These are phyloP conservation scores for Ariopsis seemanni DNA, from an alignment of 2,113 vertebrate genomes.

Conservation along the genomic window DNA sequence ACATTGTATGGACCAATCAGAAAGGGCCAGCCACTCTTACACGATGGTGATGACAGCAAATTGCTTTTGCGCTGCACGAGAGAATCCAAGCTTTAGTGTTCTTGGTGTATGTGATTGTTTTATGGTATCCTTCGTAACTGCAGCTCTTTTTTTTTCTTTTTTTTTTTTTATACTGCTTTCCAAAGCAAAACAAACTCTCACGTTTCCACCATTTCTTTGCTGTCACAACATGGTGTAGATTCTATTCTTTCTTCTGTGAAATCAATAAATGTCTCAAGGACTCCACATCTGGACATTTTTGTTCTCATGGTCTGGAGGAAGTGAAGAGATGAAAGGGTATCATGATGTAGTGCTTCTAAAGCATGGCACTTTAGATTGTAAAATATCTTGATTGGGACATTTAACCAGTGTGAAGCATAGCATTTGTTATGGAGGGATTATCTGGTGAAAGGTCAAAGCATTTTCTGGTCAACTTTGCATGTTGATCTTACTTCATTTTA, in stretches of 20 bases:
- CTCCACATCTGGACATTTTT: constrained; percentile 13
- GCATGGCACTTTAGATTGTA: not conserved
- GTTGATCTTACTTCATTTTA: not conserved
- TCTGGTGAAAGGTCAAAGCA: not conserved
- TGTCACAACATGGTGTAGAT: constrained; percentile 60
- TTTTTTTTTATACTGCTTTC: constrained; percentile 58
- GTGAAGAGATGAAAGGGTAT: not conserved
- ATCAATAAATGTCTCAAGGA: constrained; percentile 56
- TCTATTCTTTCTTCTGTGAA: constrained; percentile 58
- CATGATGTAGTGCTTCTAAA: not conserved
- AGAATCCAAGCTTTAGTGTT: constrained; percentile 54
- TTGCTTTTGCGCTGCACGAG: constrained; percentile 59
- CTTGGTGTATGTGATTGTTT: constrained; percentile 54
- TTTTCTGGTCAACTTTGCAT: not conserved
- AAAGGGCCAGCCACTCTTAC: constrained; percentile 60
- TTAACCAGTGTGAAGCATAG: not conserved
- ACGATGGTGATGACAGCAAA: constrained; percentile 60
- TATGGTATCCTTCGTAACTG: constrained; percentile 52
- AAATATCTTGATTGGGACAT: not conserved
- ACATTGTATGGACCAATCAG: constrained; percentile 72
- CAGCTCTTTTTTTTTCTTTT: constrained; percentile 19
- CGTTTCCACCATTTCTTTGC: constrained; percentile 56
- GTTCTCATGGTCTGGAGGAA: not conserved
- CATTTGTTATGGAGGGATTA: not conserved
- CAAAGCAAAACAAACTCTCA: constrained; percentile 56